Percentiles rank a stretch among this genome's conserved stretches.
These are phyloP conservation scores for Nomia melanderi DNA, from an alignment of 1,140 invertebrate genomes.

Conservation along the genomic window DNA sequence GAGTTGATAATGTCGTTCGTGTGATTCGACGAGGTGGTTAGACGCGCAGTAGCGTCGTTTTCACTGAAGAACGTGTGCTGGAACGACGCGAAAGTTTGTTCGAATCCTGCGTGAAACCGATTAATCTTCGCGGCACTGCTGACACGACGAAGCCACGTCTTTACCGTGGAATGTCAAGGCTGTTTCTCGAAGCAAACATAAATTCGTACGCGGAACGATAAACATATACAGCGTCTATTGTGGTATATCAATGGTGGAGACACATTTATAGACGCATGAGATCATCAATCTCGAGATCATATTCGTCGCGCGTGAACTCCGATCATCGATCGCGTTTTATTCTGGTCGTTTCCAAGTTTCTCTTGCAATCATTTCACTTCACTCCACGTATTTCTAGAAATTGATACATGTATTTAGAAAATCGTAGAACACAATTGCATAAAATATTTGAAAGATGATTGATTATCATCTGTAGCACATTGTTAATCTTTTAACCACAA, in stretches of 20 bases:
- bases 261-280: constrained; percentile 37
- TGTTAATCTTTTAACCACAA: too few relatives aligned
- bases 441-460: too few relatives aligned
- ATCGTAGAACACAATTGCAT: too few relatives aligned
- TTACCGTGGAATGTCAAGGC: constrained; percentile 60
- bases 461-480: too few relatives aligned
- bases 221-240: constrained; percentile 29
- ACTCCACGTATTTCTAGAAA: too few relatives aligned
- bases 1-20: constrained; percentile 18
- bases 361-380: too few relatives aligned
- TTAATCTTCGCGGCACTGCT: neutral
- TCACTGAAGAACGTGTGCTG: neutral
- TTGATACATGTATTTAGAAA: too few relatives aligned
- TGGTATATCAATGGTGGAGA: constrained; percentile 47
- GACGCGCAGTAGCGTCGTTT: too few relatives aligned
- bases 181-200: constrained; percentile 41
- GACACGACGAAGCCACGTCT: constrained; percentile 48
- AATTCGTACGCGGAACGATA: constrained; percentile 52
- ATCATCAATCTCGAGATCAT: constrained; percentile 50
- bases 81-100: constrained; percentile 20
- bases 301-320: neutral
- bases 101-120: too few relatives aligned
- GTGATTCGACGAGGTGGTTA: neutral
- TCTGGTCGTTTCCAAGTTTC: neutral
- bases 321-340: neutral